Base-by-base conservation (phyloP, 1,140 invertebrate genomes). In the Ericerus pela region DNA sequence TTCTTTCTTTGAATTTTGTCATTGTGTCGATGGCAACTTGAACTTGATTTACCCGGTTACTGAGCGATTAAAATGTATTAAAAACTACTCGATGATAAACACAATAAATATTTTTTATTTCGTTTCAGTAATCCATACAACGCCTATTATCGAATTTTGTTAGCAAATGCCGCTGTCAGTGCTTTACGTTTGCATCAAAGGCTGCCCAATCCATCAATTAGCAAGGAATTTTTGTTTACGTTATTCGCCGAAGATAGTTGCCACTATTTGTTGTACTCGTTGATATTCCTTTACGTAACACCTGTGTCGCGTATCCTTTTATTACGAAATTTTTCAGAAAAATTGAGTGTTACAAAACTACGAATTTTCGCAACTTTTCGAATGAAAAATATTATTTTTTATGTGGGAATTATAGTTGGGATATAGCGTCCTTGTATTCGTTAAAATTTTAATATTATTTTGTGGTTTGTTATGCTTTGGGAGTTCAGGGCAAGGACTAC, bases 181-280 rank as follows among this genome's bases (percentile, higher is more conserved):
- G 91, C 93, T 2, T 72, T 98, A 30, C 75, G 94, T 54, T 74
- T 99, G 55, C 92, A 97, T 71, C 94, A 97, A 70, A 77, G 94
- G 57, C 71, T 97, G 51, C 88, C 89, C 18, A 70, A 75, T 51
- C 83, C 95, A 58, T 77, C 82, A 52, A 73, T 96, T 28, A 85
- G 76, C 53, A 72, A 84, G 58, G 81, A 89, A 67, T 96, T 93
- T 68, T 69, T 96, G 28, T 73, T 76, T 11, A 69, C 75, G 6
- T 68, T 98, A 55, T 74, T 96, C 59, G 63, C 81, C 37, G 95
- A 98, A 71, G 95, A 98, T 73, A 94, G 90, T 56, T 92, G 87
- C 62, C 95, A 99, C 69, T 97, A 99, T 68, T 74, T 98, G 53
- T 80, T 96, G 68, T 99, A 87, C 70, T 89, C 89, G 11, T 69